Base-by-base conservation (phyloP, 2,888 invertebrate species). In the Pseudococcus viburni region DNA sequence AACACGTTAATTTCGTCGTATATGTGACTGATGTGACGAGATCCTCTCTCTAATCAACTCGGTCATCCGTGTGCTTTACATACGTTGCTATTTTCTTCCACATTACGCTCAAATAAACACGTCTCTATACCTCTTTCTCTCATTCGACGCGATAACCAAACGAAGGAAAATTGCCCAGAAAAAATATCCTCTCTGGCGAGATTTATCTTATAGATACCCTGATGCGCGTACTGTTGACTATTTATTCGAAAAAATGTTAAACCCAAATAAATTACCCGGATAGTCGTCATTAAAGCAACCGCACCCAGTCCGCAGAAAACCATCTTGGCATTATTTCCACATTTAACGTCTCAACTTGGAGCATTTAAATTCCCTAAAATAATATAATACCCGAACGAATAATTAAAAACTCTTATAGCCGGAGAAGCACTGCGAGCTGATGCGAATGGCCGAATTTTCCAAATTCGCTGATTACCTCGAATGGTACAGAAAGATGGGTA, bases 241-340 rank as follows among this genome's bases (percentile, higher is more conserved):
- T 80, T n/a, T 80, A 80, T 46, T 42, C 39, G 80, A 80, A 80
- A n/a, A 80, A 80, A 80, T 80, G 80, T 80, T 80, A 80, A 80
- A 80, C 80, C 80, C 80, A 15, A 42, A 80, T 80, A 80, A 80
- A 80, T 80, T 80, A 80, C 42, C 42, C 80, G 33, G 42, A 42
- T 80, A 46, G 80, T n/a, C 80, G 42, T 80, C 80, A 80, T 80
- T 80, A 80, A 80, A 80, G 80, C 15, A 80, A 80, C 80, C 80
- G 19, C 59, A 42, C 80, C n/a, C 42, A 46, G 80, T 46, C 80
- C 80, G 19, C 80, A 80, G 80, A 80, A 73, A 59, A 73, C 73
- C 39, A 73, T 80, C 42, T 80, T 80, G 80, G 80, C 80, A 80
- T 80, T 80, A 80, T 80, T 80, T 80, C 80, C 80, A 80, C 80